These are phyloP conservation scores for Hypomesus transpacificus DNA, from an alignment of 2,113 vertebrate genomes.

Conservation along the genomic window DNA sequence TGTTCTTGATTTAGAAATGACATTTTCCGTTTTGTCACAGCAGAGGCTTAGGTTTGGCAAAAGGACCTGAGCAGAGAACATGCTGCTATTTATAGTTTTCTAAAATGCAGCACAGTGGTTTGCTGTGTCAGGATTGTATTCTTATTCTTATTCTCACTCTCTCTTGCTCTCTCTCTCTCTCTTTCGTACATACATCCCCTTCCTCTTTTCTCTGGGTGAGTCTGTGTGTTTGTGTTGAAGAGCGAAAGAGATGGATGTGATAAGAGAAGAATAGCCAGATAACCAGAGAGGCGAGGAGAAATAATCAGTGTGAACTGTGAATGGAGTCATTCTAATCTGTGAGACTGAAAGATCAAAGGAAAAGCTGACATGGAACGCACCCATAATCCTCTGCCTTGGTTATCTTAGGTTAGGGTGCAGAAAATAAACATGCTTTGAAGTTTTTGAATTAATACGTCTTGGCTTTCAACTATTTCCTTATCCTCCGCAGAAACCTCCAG, in stretches of 20 bases:
- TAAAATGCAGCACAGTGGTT: conserved; percentile 55
- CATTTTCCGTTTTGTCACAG: background rate
- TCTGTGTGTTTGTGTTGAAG: conserved; percentile 16
- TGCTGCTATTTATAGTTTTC: conserved; percentile 65
- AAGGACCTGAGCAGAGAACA: conserved; percentile 33
- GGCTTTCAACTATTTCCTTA: conserved; percentile 6
- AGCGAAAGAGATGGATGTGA: background rate
- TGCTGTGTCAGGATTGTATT: conserved; percentile 62
- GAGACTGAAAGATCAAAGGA: conserved; percentile 35
- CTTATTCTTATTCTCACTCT: background rate
- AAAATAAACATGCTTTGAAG: background rate
- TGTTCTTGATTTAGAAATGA: too few species aligned
- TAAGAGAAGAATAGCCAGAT: conserved; percentile 19
- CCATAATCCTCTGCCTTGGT: conserved; percentile 37
- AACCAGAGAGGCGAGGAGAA: conserved; percentile 11
- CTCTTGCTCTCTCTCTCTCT: conserved; percentile 3
- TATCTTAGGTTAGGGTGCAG: conserved; percentile 7
- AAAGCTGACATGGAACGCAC: conserved; percentile 1
- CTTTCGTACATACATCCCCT: background rate
- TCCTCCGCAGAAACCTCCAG: conserved; percentile 19
- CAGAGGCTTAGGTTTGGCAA: background rate
- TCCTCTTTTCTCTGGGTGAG: background rate
- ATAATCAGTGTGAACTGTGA: conserved; percentile 23
- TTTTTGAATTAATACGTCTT: conserved; percentile 1
- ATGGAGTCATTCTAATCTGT: conserved; percentile 11